Evolutionary conservation across 2,888 invertebrate genomes (phyloP), one percentile per base, ranked within the genome.

Genomic region (Drosophila recens): DNA sequence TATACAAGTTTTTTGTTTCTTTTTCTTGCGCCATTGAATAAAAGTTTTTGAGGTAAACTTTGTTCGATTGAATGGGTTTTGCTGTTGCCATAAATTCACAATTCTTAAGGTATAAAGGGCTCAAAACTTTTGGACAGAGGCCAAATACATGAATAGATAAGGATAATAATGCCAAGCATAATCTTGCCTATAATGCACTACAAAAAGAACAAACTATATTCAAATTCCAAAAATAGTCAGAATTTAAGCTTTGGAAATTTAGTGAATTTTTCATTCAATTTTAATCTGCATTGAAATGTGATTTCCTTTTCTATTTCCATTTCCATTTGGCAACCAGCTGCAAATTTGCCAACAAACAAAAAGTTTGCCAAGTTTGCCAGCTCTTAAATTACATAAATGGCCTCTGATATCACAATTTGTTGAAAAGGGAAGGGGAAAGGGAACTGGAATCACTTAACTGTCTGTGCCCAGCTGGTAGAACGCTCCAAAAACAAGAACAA

Each of bases 391-490:
- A 64, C 70, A 73, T 38, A 61, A 59, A 69, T 49, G 69, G 62
- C 53, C 53, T 33, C 23, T 9, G 59, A 65, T 52, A 62, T 34
- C 63, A 61, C 46, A 9, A 23, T 20, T 27, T 15, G 27, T 11
- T 6, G 38, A 15, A 27, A 17, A 1, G 15, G 9, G 23, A 27
- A 6, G 42, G 5, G 38, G 23, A 27, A 17, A 1, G 15, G 9
- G 36, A 6, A 45, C 10, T 11, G 9, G 76, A 82, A 74, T 85
- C 73, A 79, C 82, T 85, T 67, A 83, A 67, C 68, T 33, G 67
- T 42, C 71, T 54, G 38, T 46, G 9, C 46, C 40, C 30, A 51
- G 48, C 46, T 66, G 58, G 69, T 49, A 64, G 48, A 62, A 64
- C 51, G 38, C 42, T 63, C 52, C 49, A n/a, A 49, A 45, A 65